These are phyloP conservation scores for Nannoperca obscura DNA, from an alignment of 2,797 vertebrate species.

Conservation along the genomic window DNA sequence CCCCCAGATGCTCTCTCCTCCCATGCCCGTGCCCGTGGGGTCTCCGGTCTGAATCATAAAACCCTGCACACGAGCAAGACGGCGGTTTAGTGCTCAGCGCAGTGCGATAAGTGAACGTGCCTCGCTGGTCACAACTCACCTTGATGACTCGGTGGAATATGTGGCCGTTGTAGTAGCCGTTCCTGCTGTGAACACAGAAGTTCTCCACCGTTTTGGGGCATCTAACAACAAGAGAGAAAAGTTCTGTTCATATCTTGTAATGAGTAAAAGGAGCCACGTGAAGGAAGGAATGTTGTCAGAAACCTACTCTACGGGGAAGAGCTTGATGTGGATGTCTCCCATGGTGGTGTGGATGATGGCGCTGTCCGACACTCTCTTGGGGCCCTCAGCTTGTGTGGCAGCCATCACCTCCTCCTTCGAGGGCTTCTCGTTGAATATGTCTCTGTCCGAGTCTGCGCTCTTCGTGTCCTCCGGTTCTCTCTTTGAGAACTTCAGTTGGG, in stretches of 20 bases:
- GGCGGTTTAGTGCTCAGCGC: not conserved
- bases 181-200: conserved; percentile 98
- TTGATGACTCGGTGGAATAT: conserved; percentile 98
- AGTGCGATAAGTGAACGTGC: rapidly evolving
- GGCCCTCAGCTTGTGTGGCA: conserved; percentile 98
- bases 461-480: conserved; percentile 98
- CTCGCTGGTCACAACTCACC: conserved; percentile 70
- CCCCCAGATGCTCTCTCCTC: conserved; percentile 99
- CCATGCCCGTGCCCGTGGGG: conserved; percentile 98
- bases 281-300: not conserved
- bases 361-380: conserved; percentile 97
- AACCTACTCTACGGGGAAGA: conserved; percentile 98
- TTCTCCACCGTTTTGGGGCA: conserved; percentile 99
- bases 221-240: conserved; percentile 71
- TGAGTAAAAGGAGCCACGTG: not conserved
- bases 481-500: conserved; percentile 90
- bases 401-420: conserved; percentile 99
- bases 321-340: conserved; percentile 98
- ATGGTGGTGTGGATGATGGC: conserved; percentile 99
- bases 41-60: conserved; percentile 99
- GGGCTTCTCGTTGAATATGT: conserved; percentile 98
- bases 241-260: not conserved
- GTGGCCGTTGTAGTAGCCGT: conserved; percentile 96
- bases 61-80: conserved; percentile 81
- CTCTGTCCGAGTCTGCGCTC: conserved; percentile 97